Base-by-base conservation (phyloP, 2,113 vertebrate species). In the Carassius carassius region DNA sequence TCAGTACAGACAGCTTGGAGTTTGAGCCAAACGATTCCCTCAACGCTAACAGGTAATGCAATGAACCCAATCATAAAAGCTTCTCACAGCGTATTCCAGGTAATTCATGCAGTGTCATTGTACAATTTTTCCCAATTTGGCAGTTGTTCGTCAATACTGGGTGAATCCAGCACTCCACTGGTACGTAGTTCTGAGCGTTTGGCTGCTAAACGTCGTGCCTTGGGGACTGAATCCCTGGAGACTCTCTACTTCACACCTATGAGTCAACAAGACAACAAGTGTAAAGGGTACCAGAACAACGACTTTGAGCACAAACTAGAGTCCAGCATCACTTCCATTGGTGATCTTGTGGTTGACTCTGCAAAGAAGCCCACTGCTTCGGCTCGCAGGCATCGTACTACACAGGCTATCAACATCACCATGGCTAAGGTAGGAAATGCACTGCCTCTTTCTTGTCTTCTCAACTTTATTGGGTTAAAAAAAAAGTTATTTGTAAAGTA, bases 241-340 rank as follows among this genome's bases (percentile, higher is more conserved):
- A 97, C 95, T 0, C 93, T 98, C 19, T 97, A 96, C 89, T 98
- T 98, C 37, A 98, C 97, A 0, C 97, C 97, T 5, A 94, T 96
- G 85, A 93, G 92, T 49, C 7, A 88, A 54, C 85, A 89, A 86
- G 89, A 90, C 32, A 49, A 29, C 11, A 56, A 70, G 11, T 70
- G 25, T 9, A 37, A 85, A 2, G 32, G 3, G 5, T 12, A 10
- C 1, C 35, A 54, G 19, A 92, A 89, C 23, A 75, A 79, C 44
- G 60, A 10, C 5, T 78, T 54, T 0, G 91, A 92, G 0, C 83
- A 90, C 0, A 94, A 91, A 10, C 78, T 92, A 85, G 93, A 95
- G 69, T 92, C 87, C 92, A 96, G 94, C 41, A 0, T 94, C 2
- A 86, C 85, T 5, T 95, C 94, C 19, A 19, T 92, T 5, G 90